These are phyloP conservation scores for Leptonema lineaticorne DNA, from an alignment of 1,140 invertebrate genomes.

Conservation along the genomic window DNA sequence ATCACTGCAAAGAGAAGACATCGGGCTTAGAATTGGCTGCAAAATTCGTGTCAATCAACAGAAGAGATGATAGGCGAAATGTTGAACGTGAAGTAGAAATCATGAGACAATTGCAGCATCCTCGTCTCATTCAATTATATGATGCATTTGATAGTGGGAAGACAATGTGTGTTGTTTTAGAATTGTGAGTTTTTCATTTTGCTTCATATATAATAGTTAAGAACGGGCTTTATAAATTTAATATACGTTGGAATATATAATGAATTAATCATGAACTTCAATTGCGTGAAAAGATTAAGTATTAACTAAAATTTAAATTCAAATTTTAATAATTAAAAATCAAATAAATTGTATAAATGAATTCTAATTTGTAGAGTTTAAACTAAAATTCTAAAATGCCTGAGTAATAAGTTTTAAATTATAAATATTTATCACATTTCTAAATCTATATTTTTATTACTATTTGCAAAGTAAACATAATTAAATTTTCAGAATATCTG, in stretches of 20 bases:
- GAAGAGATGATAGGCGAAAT: slow-evolving; percentile 84
- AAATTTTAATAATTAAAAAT: too few species aligned
- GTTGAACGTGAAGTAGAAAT: slow-evolving; percentile 96
- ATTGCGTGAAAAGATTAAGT: neutral
- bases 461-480: neutral
- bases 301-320: neutral
- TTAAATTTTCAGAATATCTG: slow-evolving; percentile 77
- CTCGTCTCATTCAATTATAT: slow-evolving; percentile 91
- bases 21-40: slow-evolving; percentile 83
- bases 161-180: slow-evolving; percentile 91
- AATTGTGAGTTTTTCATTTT: slow-evolving; percentile 77
- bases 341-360: too few species aligned
- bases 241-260: neutral
- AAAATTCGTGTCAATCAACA: slow-evolving; percentile 85
- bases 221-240: neutral
- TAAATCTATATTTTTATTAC: too few species aligned
- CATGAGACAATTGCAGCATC: slow-evolving; percentile 92
- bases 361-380: too few species aligned
- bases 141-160: slow-evolving; percentile 92
- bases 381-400: too few species aligned
- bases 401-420: too few species aligned
- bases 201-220: neutral
- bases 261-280: neutral
- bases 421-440: too few species aligned
- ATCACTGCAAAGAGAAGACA: slow-evolving; percentile 83